Percentiles rank a stretch among this genome's conserved stretches.
These are phyloP conservation scores for Bradysia coprophila DNA, from an alignment of 1,140 invertebrate species.

Conservation along the genomic window DNA sequence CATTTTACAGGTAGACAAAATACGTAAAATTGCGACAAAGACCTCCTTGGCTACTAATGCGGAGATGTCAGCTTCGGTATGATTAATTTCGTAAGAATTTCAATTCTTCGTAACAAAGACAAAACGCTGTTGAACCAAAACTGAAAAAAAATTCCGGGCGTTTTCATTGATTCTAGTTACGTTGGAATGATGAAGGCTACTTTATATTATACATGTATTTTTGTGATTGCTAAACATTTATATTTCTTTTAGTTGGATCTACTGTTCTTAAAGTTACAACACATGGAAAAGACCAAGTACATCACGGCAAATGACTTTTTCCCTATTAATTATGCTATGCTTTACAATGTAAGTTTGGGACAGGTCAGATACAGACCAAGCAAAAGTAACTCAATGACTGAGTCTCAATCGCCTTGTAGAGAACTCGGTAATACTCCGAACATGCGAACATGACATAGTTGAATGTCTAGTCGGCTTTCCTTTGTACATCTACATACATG, in stretches of 20 bases:
- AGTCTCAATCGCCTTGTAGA: too few species aligned
- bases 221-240: neutral
- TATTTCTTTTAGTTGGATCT: neutral
- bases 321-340: neutral
- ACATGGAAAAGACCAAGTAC: neutral
- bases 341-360: neutral
- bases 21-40: neutral
- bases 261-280: neutral
- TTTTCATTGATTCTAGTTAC: neutral
- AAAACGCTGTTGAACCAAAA: too few species aligned
- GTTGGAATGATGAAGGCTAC: neutral
- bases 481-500: too few species aligned
- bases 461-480: too few species aligned
- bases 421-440: too few species aligned
- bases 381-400: too few species aligned
- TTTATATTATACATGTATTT: neutral
- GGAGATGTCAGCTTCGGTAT: neutral
- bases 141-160: neutral
- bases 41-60: neutral
- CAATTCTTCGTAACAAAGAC: too few species aligned
- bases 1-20: neutral
- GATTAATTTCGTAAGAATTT: neutral
- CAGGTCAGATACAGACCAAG: too few species aligned
- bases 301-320: neutral
- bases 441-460: too few species aligned